Percentiles rank a stretch among this genome's conserved stretches.
Conservation (phyloP, 2,797 vertebrate genomes). For the Eulemur rubriventer region DNA sequence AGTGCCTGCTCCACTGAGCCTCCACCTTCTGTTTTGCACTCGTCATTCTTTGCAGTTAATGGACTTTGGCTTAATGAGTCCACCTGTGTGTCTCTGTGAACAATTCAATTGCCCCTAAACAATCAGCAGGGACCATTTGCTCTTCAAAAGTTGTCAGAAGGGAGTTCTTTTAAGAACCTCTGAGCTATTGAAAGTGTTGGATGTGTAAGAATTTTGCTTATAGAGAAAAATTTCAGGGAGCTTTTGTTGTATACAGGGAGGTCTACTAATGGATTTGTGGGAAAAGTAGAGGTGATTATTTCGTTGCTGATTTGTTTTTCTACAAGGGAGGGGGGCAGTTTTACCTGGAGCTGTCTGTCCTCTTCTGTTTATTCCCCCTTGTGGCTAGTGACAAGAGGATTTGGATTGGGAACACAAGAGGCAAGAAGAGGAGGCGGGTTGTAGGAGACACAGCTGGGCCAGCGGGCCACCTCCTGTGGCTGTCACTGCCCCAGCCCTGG, state of each 20-base stretch:
- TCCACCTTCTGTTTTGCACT: not conserved
- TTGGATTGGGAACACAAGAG: not conserved
- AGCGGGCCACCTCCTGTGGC: rapidly evolving
- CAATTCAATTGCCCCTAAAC: not conserved
- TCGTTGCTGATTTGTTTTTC: not conserved
- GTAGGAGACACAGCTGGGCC: not conserved
- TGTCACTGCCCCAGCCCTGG: not conserved
- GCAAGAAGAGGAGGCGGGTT: not conserved
- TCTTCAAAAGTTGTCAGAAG: not conserved
- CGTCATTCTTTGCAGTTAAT: not conserved
- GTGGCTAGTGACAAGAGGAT: not conserved
- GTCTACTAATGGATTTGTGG: not conserved
- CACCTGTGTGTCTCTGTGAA: not conserved
- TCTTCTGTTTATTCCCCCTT: not conserved
- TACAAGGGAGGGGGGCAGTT: not conserved
- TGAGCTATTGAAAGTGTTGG: not conserved
- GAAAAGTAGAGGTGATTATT: not conserved
- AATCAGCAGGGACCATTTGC: not conserved
- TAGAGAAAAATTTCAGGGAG: not conserved
- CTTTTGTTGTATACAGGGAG: not conserved
- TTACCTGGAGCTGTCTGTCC: not conserved
- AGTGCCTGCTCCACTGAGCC: not conserved
- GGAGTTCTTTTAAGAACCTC: not conserved
- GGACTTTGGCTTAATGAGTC: not conserved
- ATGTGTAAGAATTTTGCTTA: not conserved